These are phyloP conservation scores for Drosophila novamexicana DNA, from an alignment of 1,140 invertebrate genomes.

Conservation along the genomic window DNA sequence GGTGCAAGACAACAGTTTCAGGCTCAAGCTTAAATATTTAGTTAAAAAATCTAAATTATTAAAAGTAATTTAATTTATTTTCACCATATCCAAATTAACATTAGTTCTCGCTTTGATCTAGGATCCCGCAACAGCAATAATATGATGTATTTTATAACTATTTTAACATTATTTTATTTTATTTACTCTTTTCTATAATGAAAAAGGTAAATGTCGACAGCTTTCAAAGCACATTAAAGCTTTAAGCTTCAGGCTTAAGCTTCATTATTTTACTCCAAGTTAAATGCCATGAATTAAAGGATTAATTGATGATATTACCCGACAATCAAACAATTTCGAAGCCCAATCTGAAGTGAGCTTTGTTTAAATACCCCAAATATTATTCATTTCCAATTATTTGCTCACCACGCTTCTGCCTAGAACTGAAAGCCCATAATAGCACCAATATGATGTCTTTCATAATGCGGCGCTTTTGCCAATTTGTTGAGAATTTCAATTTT, in stretches of 20 bases:
- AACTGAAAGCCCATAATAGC: background rate
- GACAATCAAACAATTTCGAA: background rate
- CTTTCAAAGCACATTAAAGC: background rate
- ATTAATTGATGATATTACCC: background rate
- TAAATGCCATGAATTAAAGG: background rate
- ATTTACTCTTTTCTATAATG: too few relatives aligned
- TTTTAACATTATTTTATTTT: too few relatives aligned
- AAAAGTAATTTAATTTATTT: too few relatives aligned
- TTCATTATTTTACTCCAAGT: background rate
- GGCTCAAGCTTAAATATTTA: too few relatives aligned
- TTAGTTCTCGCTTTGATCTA: too few relatives aligned
- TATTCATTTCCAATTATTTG: constrained; percentile 4
- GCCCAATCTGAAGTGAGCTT: background rate
- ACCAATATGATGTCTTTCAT: constrained; percentile 53
- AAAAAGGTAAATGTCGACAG: background rate
- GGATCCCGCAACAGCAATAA: too few relatives aligned
- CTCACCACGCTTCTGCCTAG: background rate
- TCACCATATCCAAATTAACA: too few relatives aligned
- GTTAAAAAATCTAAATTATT: too few relatives aligned
- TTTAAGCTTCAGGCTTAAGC: background rate
- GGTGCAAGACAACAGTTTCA: too few relatives aligned
- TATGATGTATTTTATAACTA: too few relatives aligned
- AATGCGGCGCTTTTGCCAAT: constrained; percentile 61
- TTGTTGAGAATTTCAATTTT: constrained; percentile 77
- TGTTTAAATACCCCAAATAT: background rate